Conservation (phyloP, 1,140 invertebrate genomes). For the Drosophila nikananu region DNA sequence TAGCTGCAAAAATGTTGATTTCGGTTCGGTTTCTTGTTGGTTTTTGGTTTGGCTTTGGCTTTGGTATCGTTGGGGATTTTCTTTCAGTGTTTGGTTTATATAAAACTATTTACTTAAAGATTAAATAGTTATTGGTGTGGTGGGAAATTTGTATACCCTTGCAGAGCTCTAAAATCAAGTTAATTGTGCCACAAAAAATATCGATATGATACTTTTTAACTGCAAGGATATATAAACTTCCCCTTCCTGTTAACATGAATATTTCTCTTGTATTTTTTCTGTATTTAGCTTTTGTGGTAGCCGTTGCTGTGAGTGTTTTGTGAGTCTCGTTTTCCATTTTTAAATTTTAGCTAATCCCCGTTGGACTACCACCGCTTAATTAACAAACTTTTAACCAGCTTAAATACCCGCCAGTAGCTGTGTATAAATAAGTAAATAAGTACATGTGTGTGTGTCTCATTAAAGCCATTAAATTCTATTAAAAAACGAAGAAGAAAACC, state of each 20-base stretch:
- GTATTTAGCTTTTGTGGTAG: constrained; percentile 23
- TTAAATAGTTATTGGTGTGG: background rate
- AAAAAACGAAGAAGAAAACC: constrained; percentile 52
- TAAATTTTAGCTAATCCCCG: constrained; percentile 33
- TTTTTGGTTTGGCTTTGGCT: constrained; percentile 31
- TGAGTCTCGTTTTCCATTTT: constrained; percentile 10
- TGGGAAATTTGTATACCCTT: background rate
- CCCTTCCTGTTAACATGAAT: too few species aligned
- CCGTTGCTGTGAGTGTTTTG: constrained; percentile 25
- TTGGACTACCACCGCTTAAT: constrained; percentile 57
- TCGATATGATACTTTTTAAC: background rate
- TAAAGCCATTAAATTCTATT: constrained; percentile 74
- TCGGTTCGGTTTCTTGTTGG: constrained; percentile 46
- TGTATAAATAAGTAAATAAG: background rate
- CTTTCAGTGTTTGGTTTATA: constrained; percentile 22
- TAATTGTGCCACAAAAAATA: too few species aligned
- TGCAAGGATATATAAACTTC: background rate
- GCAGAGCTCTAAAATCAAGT: background rate
- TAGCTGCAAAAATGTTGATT: constrained; percentile 86
- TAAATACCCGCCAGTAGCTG: constrained; percentile 23
- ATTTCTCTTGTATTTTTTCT: constrained; percentile 10
- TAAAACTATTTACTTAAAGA: background rate
- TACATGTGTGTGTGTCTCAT: constrained; percentile 33
- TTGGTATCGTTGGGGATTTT: constrained; percentile 17
- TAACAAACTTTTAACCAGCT: constrained; percentile 76